Evolutionary conservation across 1,140 invertebrate species (phyloP).

Genomic region (Drosophila littoralis): DNA sequence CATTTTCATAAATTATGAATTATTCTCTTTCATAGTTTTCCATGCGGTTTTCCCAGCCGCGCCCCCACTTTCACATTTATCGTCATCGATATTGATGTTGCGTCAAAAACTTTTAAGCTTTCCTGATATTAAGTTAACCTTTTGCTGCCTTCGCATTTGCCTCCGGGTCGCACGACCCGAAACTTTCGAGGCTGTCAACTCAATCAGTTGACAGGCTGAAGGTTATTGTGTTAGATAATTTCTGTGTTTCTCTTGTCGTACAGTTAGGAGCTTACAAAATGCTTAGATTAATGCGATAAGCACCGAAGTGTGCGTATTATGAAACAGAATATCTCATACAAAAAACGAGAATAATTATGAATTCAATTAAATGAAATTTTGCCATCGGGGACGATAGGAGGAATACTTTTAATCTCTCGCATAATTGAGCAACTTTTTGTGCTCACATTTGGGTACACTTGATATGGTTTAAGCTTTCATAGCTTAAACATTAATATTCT

Average conservation of each 20-base stretch:
- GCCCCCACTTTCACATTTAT: not conserved
- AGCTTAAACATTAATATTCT: too few species aligned
- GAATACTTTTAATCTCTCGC: conserved; percentile 28
- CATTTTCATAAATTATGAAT: conserved; percentile 59
- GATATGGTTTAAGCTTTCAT: not conserved
- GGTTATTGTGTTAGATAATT: conserved; percentile 59
- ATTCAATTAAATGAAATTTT: conserved; percentile 25
- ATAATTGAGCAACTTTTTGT: conserved; percentile 13
- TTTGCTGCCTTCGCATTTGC: conserved; percentile 11
- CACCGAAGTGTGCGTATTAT: conserved; percentile 9
- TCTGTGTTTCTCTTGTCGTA: conserved; percentile 28
- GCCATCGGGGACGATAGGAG: not conserved
- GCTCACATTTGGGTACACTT: not conserved
- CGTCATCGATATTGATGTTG: conserved; percentile 58
- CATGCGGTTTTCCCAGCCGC: conserved; percentile 19
- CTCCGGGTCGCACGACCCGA: conserved; percentile 29
- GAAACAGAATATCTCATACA: conserved; percentile 21
- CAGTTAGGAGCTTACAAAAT: conserved; percentile 38
- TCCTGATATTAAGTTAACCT: conserved; percentile 46
- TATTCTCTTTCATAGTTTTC: conserved; percentile 52
- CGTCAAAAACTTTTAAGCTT: conserved; percentile 40
- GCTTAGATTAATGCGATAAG: conserved; percentile 52
- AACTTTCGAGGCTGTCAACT: conserved; percentile 33
- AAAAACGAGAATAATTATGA: conserved; percentile 12
- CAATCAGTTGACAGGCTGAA: conserved; percentile 47